Evolutionary conservation across 2,888 invertebrate genomes (phyloP), one percentile per base, ranked within the genome.

Genomic region (Coenonympha arcania): DNA sequence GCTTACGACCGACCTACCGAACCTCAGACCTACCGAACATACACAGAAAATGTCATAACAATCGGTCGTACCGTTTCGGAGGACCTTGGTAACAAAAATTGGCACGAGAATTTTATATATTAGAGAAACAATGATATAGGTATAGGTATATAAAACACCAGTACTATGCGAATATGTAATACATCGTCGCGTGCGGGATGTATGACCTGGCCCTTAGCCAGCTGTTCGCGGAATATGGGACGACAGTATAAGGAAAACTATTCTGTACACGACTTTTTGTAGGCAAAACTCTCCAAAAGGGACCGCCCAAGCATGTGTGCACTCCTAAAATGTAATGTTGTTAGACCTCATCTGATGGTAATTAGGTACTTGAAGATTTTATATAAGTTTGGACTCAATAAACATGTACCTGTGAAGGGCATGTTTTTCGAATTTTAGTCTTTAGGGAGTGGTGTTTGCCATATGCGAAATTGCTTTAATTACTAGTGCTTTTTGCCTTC

Each of bases 181-280:
- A 15, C 15, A 3, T 1, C 18, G 36, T 47, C 50, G 50, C 49
- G 52, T 45, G 52, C 50, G 31, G 50, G 46, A 8, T 11, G 19
- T 11, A 45, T 51, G 54, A 45, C 31, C 41, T 26, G 48, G 51
- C 54, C 50, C 20, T 36, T 16, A 44, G 51, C 54, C 54, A 54
- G 41, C 24, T 19, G 11, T 54, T 48, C 54, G 16, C 19, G 24
- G 54, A 54, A 54, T 43, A 48, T 31, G 26, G 40, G 37, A 34
- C 50, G 16, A 37, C 28, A 51, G 3, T 34, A 41, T 46, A 41
- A 50, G 50, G 50, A 50, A 41, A 49, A 50, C 24, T 39, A 49
- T 39, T 45, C 28, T 40, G 19, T 39, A n/a, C 6, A 3, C 13
- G 3, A 15, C 28, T 41, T 46, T 41, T 50, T 22, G 13, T 20